A percentile compares a stretch with the other conserved stretches of the same genome.
phyloP scores from a whole-genome alignment of 2,888 invertebrate species.

The Caenorhabditis wallacei region DNA sequence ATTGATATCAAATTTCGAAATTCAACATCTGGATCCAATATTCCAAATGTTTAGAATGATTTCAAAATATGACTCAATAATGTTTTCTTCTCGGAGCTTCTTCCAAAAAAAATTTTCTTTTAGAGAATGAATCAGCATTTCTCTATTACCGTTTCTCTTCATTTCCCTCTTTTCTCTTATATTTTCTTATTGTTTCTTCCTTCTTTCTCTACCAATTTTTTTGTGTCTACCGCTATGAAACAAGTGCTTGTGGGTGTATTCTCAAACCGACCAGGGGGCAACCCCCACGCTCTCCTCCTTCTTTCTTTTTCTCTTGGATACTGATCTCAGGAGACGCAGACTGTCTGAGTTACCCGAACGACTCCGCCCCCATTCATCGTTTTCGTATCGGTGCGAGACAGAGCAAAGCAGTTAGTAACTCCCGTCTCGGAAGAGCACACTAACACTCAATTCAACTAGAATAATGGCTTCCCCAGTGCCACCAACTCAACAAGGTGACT shows the following conservation, averaged over 20 bases:
- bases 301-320: constrained; percentile 13
- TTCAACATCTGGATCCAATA: constrained; percentile 6
- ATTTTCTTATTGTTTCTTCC: constrained; percentile 26
- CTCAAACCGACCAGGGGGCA: constrained; percentile 42
- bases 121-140: constrained; percentile 40
- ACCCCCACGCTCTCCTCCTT: constrained; percentile 35
- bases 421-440: constrained; percentile 41
- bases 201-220: constrained; percentile 38
- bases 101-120: constrained; percentile 5
- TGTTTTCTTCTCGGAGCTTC: constrained; percentile 4
- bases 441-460: constrained; percentile 25
- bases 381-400: constrained; percentile 29
- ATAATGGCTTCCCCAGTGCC: constrained; percentile 65
- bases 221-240: constrained; percentile 55
- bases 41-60: constrained; percentile 11
- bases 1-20: not conserved
- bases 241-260: constrained; percentile 64
- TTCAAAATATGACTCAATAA: constrained; percentile 17
- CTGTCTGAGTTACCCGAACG: constrained; percentile 46
- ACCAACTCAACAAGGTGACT: constrained; percentile 51
- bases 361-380: constrained; percentile 48
- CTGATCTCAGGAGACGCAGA: constrained; percentile 48
- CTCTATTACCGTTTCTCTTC: constrained; percentile 20
- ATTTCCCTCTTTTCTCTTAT: constrained; percentile 5
- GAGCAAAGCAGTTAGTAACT: constrained; percentile 56